Evolutionary conservation across 2,888 invertebrate genomes (phyloP), one percentile per base, ranked within the genome.

Genomic region (Melanotus villosus): DNA sequence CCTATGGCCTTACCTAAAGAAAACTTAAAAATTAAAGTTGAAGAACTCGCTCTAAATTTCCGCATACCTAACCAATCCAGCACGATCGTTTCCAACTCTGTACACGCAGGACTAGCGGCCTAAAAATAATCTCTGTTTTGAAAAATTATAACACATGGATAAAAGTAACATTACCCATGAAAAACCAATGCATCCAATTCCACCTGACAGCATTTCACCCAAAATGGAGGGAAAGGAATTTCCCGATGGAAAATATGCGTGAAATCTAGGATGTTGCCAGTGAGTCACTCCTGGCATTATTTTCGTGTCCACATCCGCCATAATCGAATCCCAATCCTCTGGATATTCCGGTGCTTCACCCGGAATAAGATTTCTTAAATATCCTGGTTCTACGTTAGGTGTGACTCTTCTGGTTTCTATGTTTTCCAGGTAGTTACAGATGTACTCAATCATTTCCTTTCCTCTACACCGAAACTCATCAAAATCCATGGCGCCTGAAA

Each of bases 211-310:
- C 97, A 99, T 97, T 81, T 99, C 98, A 2, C 96, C 99, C 47
- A 99, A 87, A 73, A 99, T 97, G 4, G 98, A 97, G 0, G 99
- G 98, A 84, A 92, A 99, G 0, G 94, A 96, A 86, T 98, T 98
- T n/a, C 98, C 99, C 10, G 98, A 92, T 2, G 99, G 99, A 83
- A 99, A 99, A 84, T 99, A 99, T 0, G 99, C 99, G 84, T 99
- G 98, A 86, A 99, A 99, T 68, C 96, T 88, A 0, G 98, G 99
- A 87, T 99, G 98, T 83, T 98, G 98, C 99, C 99, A 99, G 84
- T 99, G 97, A 0, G 98, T 98, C 56, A 96, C 94, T 36, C 96
- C 96, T 0, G 96, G 95, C 95, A 97, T 95, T 79, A 96, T 96
- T 86, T 95, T 95, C 68, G 89, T 89, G 82, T 97, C 96, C 34